phyloP scores from a whole-genome alignment of 2,113 vertebrate genomes.

The Paramisgurnus dabryanus region DNA sequence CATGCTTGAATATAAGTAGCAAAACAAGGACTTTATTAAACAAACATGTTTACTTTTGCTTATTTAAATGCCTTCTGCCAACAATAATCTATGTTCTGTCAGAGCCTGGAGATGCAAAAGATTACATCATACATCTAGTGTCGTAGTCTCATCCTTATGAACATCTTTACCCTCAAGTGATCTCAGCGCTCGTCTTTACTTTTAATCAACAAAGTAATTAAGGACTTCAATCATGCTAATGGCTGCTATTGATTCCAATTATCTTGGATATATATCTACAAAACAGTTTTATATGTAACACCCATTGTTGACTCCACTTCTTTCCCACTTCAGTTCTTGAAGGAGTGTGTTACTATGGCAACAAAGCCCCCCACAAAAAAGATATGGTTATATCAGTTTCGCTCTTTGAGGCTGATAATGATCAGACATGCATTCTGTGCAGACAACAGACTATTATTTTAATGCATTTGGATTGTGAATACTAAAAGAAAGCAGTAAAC shows the following conservation, averaged over 20 bases:
- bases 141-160: constrained; percentile 3
- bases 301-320: constrained; percentile 15
- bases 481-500: not conserved
- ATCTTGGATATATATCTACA: constrained; percentile 15
- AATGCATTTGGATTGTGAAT: not conserved
- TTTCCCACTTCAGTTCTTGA: constrained; percentile 14
- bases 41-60: not conserved
- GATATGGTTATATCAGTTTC: not conserved
- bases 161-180: constrained; percentile 13
- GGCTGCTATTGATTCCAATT: constrained; percentile 25
- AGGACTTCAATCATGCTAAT: constrained; percentile 30
- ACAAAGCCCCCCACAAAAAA: constrained; percentile 34
- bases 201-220: constrained; percentile 32
- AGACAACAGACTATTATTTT: not conserved
- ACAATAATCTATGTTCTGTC: not conserved
- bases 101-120: not conserved
- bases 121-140: constrained; percentile 20
- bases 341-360: constrained; percentile 45
- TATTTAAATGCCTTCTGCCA: not conserved
- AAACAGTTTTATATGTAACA: not conserved
- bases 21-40: constrained; percentile 6
- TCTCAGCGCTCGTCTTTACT: not conserved
- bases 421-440: constrained; percentile 23
- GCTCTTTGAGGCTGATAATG: constrained; percentile 19
- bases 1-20: not conserved